These are phyloP conservation scores for Micropoecilia bifurca DNA, from an alignment of 2,797 vertebrate species.

Conservation along the genomic window DNA sequence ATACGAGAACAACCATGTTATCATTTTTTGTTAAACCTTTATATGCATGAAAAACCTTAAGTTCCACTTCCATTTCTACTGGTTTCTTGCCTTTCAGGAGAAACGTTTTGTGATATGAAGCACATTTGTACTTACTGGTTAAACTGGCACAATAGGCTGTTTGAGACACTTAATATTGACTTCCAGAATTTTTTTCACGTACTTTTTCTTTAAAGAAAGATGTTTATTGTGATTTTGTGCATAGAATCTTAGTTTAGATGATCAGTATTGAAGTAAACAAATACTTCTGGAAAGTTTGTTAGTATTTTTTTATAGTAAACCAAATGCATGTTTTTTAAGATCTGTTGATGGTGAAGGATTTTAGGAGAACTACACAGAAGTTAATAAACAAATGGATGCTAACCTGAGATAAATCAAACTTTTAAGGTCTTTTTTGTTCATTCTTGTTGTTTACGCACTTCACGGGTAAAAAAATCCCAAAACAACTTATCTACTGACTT, in stretches of 20 bases:
- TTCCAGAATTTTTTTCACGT: neutral
- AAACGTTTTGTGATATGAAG: neutral
- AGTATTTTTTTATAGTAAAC: slow-evolving; percentile 34
- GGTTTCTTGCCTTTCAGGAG: neutral
- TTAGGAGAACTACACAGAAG: slow-evolving; percentile 8
- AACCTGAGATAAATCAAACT: slow-evolving; percentile 47
- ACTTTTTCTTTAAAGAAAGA: neutral
- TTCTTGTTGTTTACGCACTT: neutral
- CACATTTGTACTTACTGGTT: neutral
- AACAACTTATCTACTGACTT: neutral
- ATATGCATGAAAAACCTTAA: neutral
- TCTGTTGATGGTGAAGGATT: slow-evolving; percentile 39
- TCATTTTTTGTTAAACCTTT: neutral
- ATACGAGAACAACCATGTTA: neutral
- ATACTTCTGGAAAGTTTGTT: slow-evolving; percentile 1
- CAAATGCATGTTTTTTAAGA: slow-evolving; percentile 27
- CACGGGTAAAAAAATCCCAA: neutral
- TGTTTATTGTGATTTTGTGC: slow-evolving; percentile 4
- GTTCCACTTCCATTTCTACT: neutral
- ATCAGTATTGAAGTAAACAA: slow-evolving; percentile 3
- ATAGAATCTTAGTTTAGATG: neutral
- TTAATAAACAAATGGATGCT: slow-evolving; percentile 39
- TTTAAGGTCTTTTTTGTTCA: neutral
- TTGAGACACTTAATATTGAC: neutral
- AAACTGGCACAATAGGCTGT: neutral